Evolutionary conservation across 2,797 vertebrate species (phyloP).

Genomic region (Sternarchorhynchus goeldii): DNA sequence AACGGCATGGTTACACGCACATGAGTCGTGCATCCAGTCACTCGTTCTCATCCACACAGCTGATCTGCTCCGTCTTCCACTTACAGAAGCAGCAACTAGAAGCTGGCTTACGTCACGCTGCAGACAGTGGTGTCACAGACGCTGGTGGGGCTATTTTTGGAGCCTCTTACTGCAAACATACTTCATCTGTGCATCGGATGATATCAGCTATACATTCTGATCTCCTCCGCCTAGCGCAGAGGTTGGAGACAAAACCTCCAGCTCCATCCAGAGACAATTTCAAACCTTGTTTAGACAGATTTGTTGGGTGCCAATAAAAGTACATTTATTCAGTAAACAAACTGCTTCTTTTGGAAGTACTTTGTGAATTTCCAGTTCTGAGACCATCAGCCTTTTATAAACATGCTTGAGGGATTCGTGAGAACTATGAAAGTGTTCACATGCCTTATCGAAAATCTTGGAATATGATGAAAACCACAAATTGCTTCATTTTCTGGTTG

Average conservation of each 20-base stretch:
- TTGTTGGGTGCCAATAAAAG: neutral
- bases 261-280: neutral
- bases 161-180: conserved; percentile 16
- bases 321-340: neutral
- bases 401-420: conserved; percentile 8
- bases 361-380: neutral
- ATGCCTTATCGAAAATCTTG: neutral
- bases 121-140: conserved; percentile 54
- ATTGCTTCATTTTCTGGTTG: conserved; percentile 24
- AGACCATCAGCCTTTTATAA: neutral
- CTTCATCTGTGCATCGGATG: conserved; percentile 39
- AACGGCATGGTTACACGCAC: neutral
- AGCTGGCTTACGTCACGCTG: conserved; percentile 29
- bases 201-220: conserved; percentile 11
- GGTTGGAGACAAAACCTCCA: conserved; percentile 1
- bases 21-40: neutral
- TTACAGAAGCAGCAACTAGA: conserved; percentile 47
- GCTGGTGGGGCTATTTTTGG: conserved; percentile 60
- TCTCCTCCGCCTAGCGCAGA: neutral
- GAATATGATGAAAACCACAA: conserved; percentile 42
- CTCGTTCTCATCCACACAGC: conserved; percentile 4
- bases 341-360: neutral
- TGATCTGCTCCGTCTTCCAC: neutral
- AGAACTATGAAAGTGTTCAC: neutral
- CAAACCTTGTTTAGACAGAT: neutral